These are phyloP conservation scores for Cydia strobilella DNA, from an alignment of 1,140 invertebrate species.

Conservation along the genomic window DNA sequence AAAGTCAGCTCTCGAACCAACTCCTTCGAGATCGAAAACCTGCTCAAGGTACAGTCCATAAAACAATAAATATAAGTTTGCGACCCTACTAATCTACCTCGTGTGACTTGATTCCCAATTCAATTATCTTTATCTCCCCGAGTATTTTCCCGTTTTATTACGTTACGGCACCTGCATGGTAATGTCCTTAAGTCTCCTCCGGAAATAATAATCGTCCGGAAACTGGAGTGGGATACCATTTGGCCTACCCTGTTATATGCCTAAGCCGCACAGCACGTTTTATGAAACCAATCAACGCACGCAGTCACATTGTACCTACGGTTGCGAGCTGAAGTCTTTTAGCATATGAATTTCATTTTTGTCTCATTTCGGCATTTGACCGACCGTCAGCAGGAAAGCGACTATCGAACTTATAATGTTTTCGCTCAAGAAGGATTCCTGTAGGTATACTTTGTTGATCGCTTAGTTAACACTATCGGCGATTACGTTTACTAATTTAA, in stretches of 20 bases:
- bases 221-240: constrained; percentile 44
- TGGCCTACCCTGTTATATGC: constrained; percentile 44
- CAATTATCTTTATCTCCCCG: constrained; percentile 47
- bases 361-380: neutral
- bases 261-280: constrained; percentile 33
- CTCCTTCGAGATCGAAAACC: constrained; percentile 95
- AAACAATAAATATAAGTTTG: constrained; percentile 41
- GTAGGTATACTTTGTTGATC: too few species aligned
- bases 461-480: neutral
- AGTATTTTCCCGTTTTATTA: constrained; percentile 50
- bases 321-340: constrained; percentile 18
- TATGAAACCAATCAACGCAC: constrained; percentile 27
- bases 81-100: constrained; percentile 47
- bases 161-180: constrained; percentile 49
- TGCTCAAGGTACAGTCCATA: constrained; percentile 83
- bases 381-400: neutral
- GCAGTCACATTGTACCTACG: constrained; percentile 17
- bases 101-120: constrained; percentile 47
- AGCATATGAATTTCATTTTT: constrained; percentile 11
- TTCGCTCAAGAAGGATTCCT: neutral
- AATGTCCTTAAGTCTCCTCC: constrained; percentile 51
- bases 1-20: constrained; percentile 89
- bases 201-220: constrained; percentile 53
- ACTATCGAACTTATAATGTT: neutral
- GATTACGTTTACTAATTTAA: neutral